phyloP scores from a whole-genome alignment of 2,113 vertebrate species.

The Isurus oxyrinchus region DNA sequence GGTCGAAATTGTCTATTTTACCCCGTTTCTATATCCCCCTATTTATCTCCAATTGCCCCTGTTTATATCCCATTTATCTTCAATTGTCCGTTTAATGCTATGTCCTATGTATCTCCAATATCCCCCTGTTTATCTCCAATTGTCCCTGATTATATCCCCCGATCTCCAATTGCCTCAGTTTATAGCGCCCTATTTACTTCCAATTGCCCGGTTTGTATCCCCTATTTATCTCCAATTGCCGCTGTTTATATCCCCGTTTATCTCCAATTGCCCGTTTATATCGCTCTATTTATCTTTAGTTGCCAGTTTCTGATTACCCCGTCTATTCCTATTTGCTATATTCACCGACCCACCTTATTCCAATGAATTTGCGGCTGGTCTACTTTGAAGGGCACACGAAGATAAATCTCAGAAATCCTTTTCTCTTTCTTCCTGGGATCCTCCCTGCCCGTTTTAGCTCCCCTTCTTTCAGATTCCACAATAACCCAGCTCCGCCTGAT shows the following conservation, averaged over 20 bases:
- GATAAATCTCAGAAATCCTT: background rate
- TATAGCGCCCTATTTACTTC: no score
- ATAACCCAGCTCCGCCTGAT: background rate
- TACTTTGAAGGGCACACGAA: background rate
- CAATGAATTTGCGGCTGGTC: background rate
- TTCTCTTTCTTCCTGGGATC: background rate
- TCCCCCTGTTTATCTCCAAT: no score
- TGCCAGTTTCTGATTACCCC: background rate
- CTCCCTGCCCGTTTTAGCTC: background rate
- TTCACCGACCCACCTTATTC: background rate
- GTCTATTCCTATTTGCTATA: background rate
- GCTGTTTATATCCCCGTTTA: background rate
- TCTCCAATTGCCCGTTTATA: background rate
- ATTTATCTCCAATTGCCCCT: background rate
- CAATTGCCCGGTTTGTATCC: no score
- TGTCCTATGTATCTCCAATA: no score
- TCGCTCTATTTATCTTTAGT: background rate
- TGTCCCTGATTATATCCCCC: no score
- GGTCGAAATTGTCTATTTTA: background rate
- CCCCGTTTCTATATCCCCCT: background rate
- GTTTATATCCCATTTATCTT: background rate
- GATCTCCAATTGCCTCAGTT: no score
- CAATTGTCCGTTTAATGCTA: background rate
- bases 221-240: background rate
- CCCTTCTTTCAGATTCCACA: background rate